Evolutionary conservation across 1,140 invertebrate species (phyloP), one percentile per base, ranked within the genome.

Genomic region (Drosophila ananassae): DNA sequence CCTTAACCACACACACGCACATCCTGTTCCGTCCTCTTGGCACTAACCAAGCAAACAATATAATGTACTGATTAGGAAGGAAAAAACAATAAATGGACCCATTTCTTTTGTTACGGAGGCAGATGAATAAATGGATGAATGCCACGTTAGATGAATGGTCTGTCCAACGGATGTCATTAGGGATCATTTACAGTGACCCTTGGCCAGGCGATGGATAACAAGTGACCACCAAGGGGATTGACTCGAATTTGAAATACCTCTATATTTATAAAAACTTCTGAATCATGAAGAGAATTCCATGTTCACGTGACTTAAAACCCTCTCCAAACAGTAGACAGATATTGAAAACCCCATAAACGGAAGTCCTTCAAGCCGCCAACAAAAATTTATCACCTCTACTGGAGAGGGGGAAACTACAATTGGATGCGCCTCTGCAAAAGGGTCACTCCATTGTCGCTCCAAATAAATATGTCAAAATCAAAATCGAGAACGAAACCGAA

Each of bases 21-120:
- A 61, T 64, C 55, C 61, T 73, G 55, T 24, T 22, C 28, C 12
- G 54, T 41, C 63, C 77, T 72, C 62, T 72, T 87, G 74, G 71
- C 71, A 69, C 73, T 74, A 62, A 52, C 44, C 51, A 47, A 34
- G 32, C 58, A 56, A 58, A 57, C 57, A 54, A 81, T 82, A 64
- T 52, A 47, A 57, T 47, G 66, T 67, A 64, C 58, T 80, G 82
- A 89, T 89, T 89, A 83, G 76, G 84, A 83, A 83, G 77, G 66
- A 76, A 68, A 89, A 87, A 89, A 89, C 83, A 89, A 89, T 89
- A 83, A 89, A 83, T 77, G 79, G 84, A 77, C 75, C 66, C 64
- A 50, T 51, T 64, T 37, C 34, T n/a, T 3, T 63, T 78, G 73
- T 77, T 41, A 13, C 51, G 50, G 25, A 28, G 62, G 32, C 63